A percentile compares a stretch with the other conserved stretches of the same genome.
Conservation (phyloP, 1,140 invertebrate genomes). For the Amphibalanus amphitrite region DNA sequence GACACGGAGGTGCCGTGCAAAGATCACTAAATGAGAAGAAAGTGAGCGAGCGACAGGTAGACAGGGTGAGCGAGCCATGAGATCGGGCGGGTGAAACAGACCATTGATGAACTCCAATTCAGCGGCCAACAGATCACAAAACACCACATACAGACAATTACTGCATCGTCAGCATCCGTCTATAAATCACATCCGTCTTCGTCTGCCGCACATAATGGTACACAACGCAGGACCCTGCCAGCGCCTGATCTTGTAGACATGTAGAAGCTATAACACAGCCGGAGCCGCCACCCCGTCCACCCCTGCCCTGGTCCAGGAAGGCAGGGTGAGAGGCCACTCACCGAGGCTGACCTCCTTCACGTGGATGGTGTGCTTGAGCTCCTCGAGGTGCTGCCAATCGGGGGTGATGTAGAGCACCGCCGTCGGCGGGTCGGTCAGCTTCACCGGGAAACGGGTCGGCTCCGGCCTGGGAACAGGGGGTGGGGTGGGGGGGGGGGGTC, state of each 20-base stretch:
- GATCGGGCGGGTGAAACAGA: too few relatives aligned
- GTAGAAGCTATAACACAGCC: too few relatives aligned
- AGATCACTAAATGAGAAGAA: too few relatives aligned
- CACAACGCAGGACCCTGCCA: neutral
- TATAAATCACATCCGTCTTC: neutral
- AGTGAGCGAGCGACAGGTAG: too few relatives aligned
- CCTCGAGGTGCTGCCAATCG: slow-evolving; percentile 76
- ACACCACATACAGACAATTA: slow-evolving; percentile 9
- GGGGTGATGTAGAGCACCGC: slow-evolving; percentile 83
- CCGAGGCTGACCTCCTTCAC: slow-evolving; percentile 70
- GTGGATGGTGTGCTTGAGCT: slow-evolving; percentile 75
- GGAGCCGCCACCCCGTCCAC: too few relatives aligned
- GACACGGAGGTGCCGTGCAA: too few relatives aligned
- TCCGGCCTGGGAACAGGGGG: too few relatives aligned
- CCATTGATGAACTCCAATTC: too few relatives aligned
- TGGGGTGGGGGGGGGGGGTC: too few relatives aligned
- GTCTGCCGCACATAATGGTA: neutral
- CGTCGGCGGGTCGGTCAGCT: slow-evolving; percentile 77
- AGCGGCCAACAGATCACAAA: too few relatives aligned
- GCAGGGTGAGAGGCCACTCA: slow-evolving; percentile 21
- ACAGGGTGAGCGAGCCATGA: too few relatives aligned
- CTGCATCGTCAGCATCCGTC: neutral
- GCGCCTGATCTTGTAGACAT: too few relatives aligned
- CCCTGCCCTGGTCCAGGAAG: neutral
- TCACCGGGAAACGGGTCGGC: slow-evolving; percentile 63